Evolutionary conservation across 1,140 invertebrate genomes (phyloP).

Genomic region (Brachionus asplanchnoidis): DNA sequence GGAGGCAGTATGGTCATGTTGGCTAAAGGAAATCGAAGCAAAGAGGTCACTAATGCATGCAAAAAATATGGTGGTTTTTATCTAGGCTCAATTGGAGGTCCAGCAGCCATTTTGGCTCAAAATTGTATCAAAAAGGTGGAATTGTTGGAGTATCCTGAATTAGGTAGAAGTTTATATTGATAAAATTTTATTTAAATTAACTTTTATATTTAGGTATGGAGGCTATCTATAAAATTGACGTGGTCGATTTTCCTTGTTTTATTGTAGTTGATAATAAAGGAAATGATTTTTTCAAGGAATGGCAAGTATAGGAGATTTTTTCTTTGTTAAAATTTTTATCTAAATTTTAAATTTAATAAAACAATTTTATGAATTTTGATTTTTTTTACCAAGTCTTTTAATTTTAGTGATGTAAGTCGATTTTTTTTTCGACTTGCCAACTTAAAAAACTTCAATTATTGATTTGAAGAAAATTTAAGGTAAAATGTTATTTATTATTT

Average conservation of each 20-base stretch:
- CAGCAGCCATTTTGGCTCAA: slow-evolving; percentile 57
- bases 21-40: slow-evolving; percentile 57
- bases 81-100: slow-evolving; percentile 57
- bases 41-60: slow-evolving; percentile 55
- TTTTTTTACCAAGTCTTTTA: too few species aligned
- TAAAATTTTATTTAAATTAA: too few species aligned
- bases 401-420: too few species aligned
- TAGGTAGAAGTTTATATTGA: slow-evolving; percentile 47
- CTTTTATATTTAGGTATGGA: slow-evolving; percentile 52
- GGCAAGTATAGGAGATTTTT: slow-evolving; percentile 49
- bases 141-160: slow-evolving; percentile 56
- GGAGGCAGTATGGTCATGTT: slow-evolving; percentile 58
- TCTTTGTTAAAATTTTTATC: not conserved
- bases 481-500: too few species aligned
- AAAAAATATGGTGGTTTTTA: slow-evolving; percentile 57
- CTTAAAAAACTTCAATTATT: too few species aligned
- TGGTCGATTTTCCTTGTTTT: slow-evolving; percentile 57
- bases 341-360: too few species aligned
- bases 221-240: slow-evolving; percentile 56
- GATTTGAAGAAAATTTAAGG: too few species aligned
- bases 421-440: too few species aligned
- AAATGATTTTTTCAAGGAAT: slow-evolving; percentile 58
- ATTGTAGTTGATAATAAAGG: slow-evolving; percentile 58
- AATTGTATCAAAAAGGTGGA: slow-evolving; percentile 59
- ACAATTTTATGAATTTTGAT: too few species aligned